Conservation (phyloP, 2,113 vertebrate genomes). For the Lycocorax pyrrhopterus region DNA sequence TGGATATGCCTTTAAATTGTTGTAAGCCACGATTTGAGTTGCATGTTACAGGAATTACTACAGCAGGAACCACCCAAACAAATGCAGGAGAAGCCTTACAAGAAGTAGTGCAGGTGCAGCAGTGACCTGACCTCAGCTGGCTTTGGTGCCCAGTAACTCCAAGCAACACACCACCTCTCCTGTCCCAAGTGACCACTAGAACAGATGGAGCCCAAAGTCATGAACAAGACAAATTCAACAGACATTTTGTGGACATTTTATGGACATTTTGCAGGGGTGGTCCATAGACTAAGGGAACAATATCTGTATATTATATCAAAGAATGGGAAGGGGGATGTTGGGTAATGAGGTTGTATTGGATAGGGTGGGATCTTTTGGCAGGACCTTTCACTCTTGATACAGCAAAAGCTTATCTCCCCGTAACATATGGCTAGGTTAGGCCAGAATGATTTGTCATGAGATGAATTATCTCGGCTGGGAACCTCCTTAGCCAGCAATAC, state of each 20-base stretch:
- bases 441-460: neutral
- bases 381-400: neutral
- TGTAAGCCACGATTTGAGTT: neutral
- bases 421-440: neutral
- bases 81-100: neutral
- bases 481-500: too few species aligned
- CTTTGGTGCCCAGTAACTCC: neutral
- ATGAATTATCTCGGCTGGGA: neutral
- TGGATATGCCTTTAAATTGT: neutral
- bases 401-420: neutral
- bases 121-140: neutral
- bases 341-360: neutral
- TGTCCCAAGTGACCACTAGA: neutral
- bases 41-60: neutral
- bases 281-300: neutral
- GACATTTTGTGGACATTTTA: neutral
- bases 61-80: neutral
- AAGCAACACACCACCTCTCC: neutral
- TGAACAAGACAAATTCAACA: neutral
- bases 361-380: neutral
- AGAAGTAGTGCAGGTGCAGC: neutral
- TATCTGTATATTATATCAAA: neutral
- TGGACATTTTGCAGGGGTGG: neutral
- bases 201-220: neutral
- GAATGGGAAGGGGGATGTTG: neutral